Evolutionary conservation across 2,113 vertebrate genomes (phyloP).

Genomic region (Podilymbus podiceps): DNA sequence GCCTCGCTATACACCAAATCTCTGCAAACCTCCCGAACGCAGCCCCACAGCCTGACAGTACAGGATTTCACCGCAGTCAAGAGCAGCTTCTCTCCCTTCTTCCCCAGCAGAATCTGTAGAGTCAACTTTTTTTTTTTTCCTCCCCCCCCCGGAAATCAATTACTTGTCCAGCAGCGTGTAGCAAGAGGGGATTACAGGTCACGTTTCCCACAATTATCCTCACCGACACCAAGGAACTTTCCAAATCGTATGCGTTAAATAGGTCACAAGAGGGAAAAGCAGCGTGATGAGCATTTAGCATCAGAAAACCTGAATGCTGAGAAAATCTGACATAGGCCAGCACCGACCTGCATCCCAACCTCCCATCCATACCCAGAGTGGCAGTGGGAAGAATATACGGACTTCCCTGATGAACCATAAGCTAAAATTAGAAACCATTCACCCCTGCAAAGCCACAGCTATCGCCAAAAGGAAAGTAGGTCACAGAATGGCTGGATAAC

Average conservation of each 20-base stretch:
- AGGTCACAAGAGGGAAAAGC: not conserved
- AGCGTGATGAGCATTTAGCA: not conserved
- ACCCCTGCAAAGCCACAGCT: constrained; percentile 51
- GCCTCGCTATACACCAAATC: not conserved
- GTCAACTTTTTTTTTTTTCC: not conserved
- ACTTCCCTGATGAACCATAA: constrained; percentile 27
- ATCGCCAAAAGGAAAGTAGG: constrained; percentile 63
- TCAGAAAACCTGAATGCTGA: not conserved
- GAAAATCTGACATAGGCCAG: not conserved
- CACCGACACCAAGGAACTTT: not conserved
- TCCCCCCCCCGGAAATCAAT: not conserved
- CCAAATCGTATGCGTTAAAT: not conserved
- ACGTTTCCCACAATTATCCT: constrained; percentile 26
- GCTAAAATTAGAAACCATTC: constrained; percentile 66
- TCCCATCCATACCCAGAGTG: not conserved
- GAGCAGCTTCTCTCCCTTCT: not conserved
- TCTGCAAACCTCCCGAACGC: not conserved
- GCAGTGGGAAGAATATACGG: not conserved
- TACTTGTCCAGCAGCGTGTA: constrained; percentile 25
- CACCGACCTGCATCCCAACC: not conserved
- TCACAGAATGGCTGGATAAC: constrained; percentile 57
- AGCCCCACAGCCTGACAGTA: not conserved
- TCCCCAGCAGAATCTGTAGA: not conserved
- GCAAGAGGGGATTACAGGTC: constrained; percentile 25
- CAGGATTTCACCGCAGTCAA: not conserved